phyloP scores from a whole-genome alignment of 2,113 vertebrate species.

The Elaphurus davidianus region DNA sequence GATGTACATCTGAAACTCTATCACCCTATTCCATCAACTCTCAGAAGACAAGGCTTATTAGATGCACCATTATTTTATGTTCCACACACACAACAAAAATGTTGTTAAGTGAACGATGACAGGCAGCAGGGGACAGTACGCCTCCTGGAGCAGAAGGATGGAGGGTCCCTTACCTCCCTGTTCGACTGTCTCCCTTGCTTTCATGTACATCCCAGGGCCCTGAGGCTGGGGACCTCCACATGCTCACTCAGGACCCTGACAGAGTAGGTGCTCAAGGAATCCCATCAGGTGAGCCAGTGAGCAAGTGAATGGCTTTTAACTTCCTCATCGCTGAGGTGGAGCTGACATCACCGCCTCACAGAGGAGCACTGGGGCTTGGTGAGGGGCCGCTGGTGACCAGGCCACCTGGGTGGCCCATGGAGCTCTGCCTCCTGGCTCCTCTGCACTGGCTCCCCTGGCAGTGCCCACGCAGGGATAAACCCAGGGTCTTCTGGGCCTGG shows the following conservation, averaged over 20 bases:
- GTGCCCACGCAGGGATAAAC: not conserved
- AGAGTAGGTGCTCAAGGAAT: not conserved
- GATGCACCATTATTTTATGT: not conserved
- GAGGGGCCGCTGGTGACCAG: not conserved
- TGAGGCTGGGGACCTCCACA: not conserved
- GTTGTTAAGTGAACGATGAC: not conserved
- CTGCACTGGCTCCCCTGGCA: not conserved
- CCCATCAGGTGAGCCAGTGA: not conserved
- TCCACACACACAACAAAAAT: not conserved
- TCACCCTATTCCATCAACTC: not conserved
- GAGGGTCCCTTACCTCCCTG: accelerated
- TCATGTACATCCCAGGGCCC: not conserved
- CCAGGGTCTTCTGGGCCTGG: accelerated
- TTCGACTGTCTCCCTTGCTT: not conserved
- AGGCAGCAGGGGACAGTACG: not conserved
- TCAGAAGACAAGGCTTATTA: not conserved
- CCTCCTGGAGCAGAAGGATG: not conserved
- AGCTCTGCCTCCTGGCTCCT: not conserved
- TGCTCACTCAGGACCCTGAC: not conserved
- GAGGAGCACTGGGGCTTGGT: not conserved
- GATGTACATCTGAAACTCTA: not conserved
- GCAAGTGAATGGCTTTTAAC: not conserved
- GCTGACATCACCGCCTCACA: not conserved
- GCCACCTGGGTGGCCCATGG: not conserved
- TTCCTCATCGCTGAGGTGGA: not conserved